Percentiles rank a stretch among this genome's conserved stretches.
Conservation (phyloP, 2,113 vertebrate genomes). For the Lophochroa leadbeateri region DNA sequence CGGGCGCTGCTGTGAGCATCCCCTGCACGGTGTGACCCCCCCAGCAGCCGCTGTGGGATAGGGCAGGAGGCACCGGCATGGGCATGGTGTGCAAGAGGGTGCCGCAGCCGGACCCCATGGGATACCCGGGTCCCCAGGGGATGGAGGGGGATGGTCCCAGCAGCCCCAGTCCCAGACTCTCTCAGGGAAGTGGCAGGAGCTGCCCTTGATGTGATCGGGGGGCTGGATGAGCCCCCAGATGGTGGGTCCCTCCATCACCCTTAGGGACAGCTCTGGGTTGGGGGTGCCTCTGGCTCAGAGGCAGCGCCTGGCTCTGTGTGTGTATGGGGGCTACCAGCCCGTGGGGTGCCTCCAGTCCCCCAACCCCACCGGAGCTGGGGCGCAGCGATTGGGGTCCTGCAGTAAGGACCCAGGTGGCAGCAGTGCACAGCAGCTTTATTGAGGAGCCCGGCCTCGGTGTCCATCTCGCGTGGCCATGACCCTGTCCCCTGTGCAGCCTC, state of each 20-base stretch:
- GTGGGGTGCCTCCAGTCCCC: not conserved
- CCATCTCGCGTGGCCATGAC: accelerated
- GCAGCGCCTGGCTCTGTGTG: not conserved
- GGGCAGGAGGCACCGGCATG: accelerated
- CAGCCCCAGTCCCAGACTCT: not conserved
- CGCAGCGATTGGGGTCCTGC: accelerated
- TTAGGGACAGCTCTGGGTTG: accelerated
- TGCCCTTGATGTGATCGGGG: accelerated
- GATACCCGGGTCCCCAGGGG: not conserved
- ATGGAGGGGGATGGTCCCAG: accelerated
- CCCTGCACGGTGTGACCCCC: not conserved
- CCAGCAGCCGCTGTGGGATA: not conserved
- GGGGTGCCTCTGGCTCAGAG: accelerated
- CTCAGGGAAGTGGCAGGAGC: accelerated
- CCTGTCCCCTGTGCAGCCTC: accelerated
- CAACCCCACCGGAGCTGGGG: not conserved
- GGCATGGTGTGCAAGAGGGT: not conserved
- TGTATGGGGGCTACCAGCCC: not conserved
- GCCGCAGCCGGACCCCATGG: not conserved
- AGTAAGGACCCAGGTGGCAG: accelerated
- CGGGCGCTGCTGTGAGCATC: not conserved
- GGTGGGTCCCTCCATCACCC: not conserved
- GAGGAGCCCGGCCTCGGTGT: not conserved
- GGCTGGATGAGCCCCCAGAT: accelerated
- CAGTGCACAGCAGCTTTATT: not conserved